Conservation (phyloP, 2,888 invertebrate genomes). For the Agrochola circellaris region DNA sequence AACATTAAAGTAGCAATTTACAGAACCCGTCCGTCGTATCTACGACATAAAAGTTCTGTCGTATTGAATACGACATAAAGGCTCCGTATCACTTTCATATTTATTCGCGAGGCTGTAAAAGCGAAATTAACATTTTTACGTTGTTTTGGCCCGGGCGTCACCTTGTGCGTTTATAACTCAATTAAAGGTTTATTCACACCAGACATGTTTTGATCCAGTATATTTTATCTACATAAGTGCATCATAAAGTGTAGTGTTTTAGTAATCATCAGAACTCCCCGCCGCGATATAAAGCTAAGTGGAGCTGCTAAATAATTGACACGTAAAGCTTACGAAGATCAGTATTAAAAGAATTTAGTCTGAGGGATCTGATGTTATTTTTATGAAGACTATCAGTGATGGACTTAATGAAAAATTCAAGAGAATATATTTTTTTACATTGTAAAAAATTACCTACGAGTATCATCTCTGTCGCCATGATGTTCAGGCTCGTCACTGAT, state of each 20-base stretch:
- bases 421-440: background rate
- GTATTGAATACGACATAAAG: slow-evolving; percentile 54
- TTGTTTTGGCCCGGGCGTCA: slow-evolving; percentile 44
- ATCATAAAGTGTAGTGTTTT: slow-evolving; percentile 40
- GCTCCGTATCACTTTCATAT: slow-evolving; percentile 46
- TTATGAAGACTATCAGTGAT: background rate
- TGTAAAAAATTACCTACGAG: too few relatives aligned
- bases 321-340: slow-evolving; percentile 3
- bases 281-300: slow-evolving; percentile 28
- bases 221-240: slow-evolving; percentile 38
- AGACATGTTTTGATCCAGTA: slow-evolving; percentile 33
- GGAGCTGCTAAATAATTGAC: slow-evolving; percentile 31
- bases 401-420: background rate
- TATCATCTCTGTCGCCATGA: background rate
- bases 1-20: slow-evolving; percentile 46
- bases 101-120: slow-evolving; percentile 59
- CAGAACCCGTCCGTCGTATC: slow-evolving; percentile 27
- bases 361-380: background rate
- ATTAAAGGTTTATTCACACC: slow-evolving; percentile 52
- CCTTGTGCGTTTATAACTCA: slow-evolving; percentile 55
- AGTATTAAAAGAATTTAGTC: background rate
- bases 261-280: slow-evolving; percentile 9
- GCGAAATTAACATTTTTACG: slow-evolving; percentile 55
- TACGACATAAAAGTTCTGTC: slow-evolving; percentile 38
- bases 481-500: background rate